A percentile compares a stretch with the other conserved stretches of the same genome.
Evolutionary conservation across 2,113 vertebrate species (phyloP).

Genomic region (Arenaria interpres): DNA sequence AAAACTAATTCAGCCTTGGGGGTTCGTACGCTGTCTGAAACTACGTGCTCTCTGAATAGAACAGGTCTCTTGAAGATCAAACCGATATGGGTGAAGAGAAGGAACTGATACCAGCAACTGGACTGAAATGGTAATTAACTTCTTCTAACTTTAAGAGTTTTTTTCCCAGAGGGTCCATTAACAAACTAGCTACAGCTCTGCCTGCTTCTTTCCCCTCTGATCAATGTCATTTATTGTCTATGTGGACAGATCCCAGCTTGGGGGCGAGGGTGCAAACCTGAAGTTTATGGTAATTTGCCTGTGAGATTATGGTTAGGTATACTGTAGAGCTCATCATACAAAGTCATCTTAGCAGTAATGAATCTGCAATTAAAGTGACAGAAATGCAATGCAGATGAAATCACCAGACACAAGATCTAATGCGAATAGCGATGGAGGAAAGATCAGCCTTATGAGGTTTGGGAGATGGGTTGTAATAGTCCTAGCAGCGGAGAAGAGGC

Average conservation of each 20-base stretch:
- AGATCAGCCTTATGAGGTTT: not conserved
- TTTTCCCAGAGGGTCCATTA: not conserved
- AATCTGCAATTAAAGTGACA: not conserved
- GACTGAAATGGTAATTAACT: constrained; percentile 45
- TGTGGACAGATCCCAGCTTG: not conserved
- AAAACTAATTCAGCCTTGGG: not conserved
- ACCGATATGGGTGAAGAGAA: not conserved
- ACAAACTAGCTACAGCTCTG: not conserved
- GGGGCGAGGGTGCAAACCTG: not conserved
- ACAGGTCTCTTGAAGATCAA: not conserved
- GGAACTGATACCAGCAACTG: not conserved
- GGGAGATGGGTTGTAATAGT: not conserved
- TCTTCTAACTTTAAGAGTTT: not conserved
- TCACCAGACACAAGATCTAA: not conserved
- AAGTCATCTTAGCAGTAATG: not conserved
- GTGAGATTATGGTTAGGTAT: not conserved
- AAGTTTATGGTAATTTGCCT: not conserved
- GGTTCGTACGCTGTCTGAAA: not conserved
- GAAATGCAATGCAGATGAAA: not conserved
- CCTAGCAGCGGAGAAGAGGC: not conserved
- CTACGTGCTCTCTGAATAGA: not conserved
- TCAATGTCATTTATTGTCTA: not conserved
- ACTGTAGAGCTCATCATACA: not conserved
- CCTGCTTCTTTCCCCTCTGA: not conserved
- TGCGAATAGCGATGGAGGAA: not conserved